Evolutionary conservation across 2,797 vertebrate species (phyloP).

Genomic region (Huso huso): DNA sequence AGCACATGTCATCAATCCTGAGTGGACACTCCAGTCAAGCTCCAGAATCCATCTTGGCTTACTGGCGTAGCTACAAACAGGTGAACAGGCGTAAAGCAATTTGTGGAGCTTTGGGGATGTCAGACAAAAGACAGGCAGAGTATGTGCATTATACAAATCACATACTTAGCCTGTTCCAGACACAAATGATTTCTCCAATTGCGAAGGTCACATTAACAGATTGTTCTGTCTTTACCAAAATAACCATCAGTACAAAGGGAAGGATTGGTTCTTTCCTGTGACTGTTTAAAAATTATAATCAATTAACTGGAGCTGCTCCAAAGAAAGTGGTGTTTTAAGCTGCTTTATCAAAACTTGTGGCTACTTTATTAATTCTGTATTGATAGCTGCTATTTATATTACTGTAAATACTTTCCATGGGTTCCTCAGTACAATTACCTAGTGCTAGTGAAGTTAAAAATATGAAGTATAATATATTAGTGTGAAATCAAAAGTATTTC

Average conservation of each 20-base stretch:
- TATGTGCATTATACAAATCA: slow-evolving; percentile 67
- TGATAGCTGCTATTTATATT: slow-evolving; percentile 19
- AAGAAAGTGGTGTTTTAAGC: slow-evolving; percentile 7
- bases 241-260: slow-evolving; percentile 14
- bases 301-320: slow-evolving; percentile 23
- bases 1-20: slow-evolving; percentile 72
- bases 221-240: slow-evolving; percentile 21
- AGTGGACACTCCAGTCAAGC: slow-evolving; percentile 57
- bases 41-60: slow-evolving; percentile 65
- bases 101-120: slow-evolving; percentile 76
- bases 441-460: slow-evolving; percentile 18
- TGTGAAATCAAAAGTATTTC: neutral
- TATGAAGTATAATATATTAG: neutral
- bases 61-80: slow-evolving; percentile 77
- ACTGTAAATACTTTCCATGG: slow-evolving; percentile 12
- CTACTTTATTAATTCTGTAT: slow-evolving; percentile 29
- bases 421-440: slow-evolving; percentile 1
- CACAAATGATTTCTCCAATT: slow-evolving; percentile 73
- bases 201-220: slow-evolving; percentile 36
- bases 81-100: slow-evolving; percentile 85
- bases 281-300: slow-evolving; percentile 14
- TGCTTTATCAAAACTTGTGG: slow-evolving; percentile 14
- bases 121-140: slow-evolving; percentile 67
- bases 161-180: slow-evolving; percentile 59
- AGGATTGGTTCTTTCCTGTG: slow-evolving; percentile 12